Base-by-base conservation (phyloP, 2,888 invertebrate species). In the Ametastegia equiseti region DNA sequence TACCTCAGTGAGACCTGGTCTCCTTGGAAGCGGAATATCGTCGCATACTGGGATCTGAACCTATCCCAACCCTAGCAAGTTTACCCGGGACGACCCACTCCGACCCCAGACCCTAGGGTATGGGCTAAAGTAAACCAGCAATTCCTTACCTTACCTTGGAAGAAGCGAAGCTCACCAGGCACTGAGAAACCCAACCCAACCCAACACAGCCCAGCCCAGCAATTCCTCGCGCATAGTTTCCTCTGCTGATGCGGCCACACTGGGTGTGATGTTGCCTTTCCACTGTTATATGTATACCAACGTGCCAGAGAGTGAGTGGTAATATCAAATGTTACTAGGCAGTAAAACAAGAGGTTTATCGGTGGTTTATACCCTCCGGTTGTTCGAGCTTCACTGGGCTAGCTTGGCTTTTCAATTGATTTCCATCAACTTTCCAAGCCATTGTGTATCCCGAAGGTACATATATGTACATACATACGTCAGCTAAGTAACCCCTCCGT, bases 211-310 rank as follows among this genome's bases (percentile, higher is more conserved):
- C 54, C 63, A n/a, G 11, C 15, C n/a, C 5, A 19, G 19, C 54
- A 11, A 75, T 75, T n/a, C 54, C 75, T 75, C 36, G 33, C 7
- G 75, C 54, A 50, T 75, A 54, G 75, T 54, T 75, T 54, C 75
- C 36, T 33, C 9, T 39, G 65, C 65, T 39, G 36, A 67, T 36
- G 19, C 36, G n/a, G n/a, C n/a, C n/a, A n/a, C n/a, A n/a, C n/a
- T n/a, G n/a, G n/a, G n/a, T 67, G 9, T 11, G 19, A 23, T 39
- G 36, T 39, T 67, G 19, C 39, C 39, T 39, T 67, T 67, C 19
- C 19, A 67, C 65, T n/a, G n/a, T n/a, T n/a, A n/a, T n/a, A n/a
- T n/a, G n/a, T n/a, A n/a, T n/a, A n/a, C n/a, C n/a, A n/a, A n/a
- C n/a, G n/a, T n/a, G n/a, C n/a, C n/a, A n/a, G n/a, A n/a, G n/a